Percentiles rank a stretch among this genome's conserved stretches.
These are phyloP conservation scores for Melanotaenia boesemani DNA, from an alignment of 2,797 vertebrate species.

Conservation along the genomic window DNA sequence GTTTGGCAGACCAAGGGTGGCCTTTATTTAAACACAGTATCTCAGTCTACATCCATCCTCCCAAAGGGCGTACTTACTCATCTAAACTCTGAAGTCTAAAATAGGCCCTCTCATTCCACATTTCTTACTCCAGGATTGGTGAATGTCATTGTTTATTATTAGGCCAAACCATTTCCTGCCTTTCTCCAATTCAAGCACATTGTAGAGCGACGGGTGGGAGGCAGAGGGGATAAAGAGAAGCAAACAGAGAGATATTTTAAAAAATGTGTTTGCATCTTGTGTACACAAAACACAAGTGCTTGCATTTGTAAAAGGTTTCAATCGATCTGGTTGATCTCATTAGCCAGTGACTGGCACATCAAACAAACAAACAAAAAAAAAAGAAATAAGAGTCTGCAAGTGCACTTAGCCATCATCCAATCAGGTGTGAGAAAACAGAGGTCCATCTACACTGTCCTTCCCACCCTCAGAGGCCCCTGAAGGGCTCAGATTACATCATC, in stretches of 20 bases:
- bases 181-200: constrained; percentile 74
- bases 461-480: constrained; percentile 60
- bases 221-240: constrained; percentile 25
- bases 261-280: constrained; percentile 54
- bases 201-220: constrained; percentile 46
- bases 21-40: constrained; percentile 60
- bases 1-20: constrained; percentile 37
- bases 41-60: constrained; percentile 55
- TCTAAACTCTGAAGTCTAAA: constrained; percentile 71
- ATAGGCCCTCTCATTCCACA: constrained; percentile 73
- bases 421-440: constrained; percentile 67
- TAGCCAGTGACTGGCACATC: constrained; percentile 72
- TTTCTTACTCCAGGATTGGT: constrained; percentile 62
- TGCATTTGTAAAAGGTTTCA: constrained; percentile 74
- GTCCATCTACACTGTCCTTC: constrained; percentile 52
- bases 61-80: constrained; percentile 70
- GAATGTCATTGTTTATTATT: constrained; percentile 83
- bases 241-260: constrained; percentile 30
- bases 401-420: constrained; percentile 65
- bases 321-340: constrained; percentile 77
- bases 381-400: constrained; percentile 36
- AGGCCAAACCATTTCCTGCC: constrained; percentile 80
- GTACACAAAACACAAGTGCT: constrained; percentile 66
- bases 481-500: constrained; percentile 76
- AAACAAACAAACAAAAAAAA: constrained; percentile 42